phyloP scores from a whole-genome alignment of 1,140 invertebrate genomes.

The Lethrus apterus region DNA sequence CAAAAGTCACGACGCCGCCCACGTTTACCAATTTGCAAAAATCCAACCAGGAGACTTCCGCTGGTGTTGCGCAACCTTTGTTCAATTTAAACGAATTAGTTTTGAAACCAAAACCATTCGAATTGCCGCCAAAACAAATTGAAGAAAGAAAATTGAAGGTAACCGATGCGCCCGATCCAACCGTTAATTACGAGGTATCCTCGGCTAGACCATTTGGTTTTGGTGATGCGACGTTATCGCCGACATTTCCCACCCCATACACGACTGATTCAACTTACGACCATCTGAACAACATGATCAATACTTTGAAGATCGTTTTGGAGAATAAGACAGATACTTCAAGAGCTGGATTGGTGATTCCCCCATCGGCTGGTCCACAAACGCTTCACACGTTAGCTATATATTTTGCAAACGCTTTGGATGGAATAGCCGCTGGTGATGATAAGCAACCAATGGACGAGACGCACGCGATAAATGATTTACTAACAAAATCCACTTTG shows the following conservation, averaged over 20 bases:
- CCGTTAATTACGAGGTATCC: slow-evolving; percentile 22
- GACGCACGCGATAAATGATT: slow-evolving; percentile 21
- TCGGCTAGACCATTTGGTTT: slow-evolving; percentile 33
- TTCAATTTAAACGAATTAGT: not conserved
- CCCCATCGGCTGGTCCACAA: slow-evolving; percentile 63
- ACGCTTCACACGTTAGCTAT: slow-evolving; percentile 68
- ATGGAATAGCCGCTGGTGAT: slow-evolving; percentile 47
- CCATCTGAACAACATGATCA: slow-evolving; percentile 34
- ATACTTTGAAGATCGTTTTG: slow-evolving; percentile 29
- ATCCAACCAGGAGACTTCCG: not conserved
- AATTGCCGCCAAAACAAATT: slow-evolving; percentile 26
- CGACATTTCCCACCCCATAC: slow-evolving; percentile 18
- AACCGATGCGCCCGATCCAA: too few species aligned
- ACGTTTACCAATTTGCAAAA: not conserved
- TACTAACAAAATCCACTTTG: slow-evolving; percentile 50
- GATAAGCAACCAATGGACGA: slow-evolving; percentile 36
- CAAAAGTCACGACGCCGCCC: slow-evolving; percentile 3
- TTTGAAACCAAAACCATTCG: slow-evolving; percentile 31
- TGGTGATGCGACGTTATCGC: slow-evolving; percentile 7
- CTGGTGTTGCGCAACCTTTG: not conserved
- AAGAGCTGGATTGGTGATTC: slow-evolving; percentile 54
- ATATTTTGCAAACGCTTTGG: slow-evolving; percentile 64
- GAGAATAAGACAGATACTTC: slow-evolving; percentile 19
- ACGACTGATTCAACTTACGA: slow-evolving; percentile 20
- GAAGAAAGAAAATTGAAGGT: not conserved